phyloP scores from a whole-genome alignment of 2,888 invertebrate species.

The Aphelenchoides bicaudatus region DNA sequence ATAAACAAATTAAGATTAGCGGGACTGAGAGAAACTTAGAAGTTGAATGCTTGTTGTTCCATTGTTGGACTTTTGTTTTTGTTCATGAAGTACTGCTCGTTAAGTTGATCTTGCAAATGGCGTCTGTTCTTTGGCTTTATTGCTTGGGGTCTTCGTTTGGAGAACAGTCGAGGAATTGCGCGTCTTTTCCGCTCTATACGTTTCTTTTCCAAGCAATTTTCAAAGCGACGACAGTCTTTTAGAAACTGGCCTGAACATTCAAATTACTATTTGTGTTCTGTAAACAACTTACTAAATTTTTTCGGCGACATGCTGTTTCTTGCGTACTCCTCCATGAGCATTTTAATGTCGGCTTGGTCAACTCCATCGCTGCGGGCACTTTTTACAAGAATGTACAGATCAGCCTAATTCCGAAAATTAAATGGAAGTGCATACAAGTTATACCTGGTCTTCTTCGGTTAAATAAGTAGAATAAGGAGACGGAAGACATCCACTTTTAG shows the following conservation, averaged over 20 bases:
- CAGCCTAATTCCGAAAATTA: neutral
- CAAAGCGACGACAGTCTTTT: too few species aligned
- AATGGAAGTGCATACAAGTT: neutral
- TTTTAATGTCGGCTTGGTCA: neutral
- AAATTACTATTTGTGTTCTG: neutral
- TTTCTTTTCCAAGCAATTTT: too few species aligned
- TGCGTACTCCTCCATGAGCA: neutral
- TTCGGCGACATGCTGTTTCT: neutral
- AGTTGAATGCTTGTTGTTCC: neutral
- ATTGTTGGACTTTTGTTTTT: neutral
- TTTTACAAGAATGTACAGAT: neutral
- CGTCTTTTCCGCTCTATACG: neutral
- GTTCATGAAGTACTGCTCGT: neutral
- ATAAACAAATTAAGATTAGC: neutral
- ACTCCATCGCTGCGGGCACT: neutral
- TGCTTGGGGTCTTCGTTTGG: neutral
- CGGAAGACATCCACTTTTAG: neutral
- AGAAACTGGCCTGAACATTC: neutral
- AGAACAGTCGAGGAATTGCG: neutral
- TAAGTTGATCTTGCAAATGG: neutral
- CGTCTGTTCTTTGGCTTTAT: neutral
- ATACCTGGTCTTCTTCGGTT: constrained; percentile 5
- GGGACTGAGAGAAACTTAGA: neutral
- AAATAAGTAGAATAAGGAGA: neutral
- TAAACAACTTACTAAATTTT: neutral